Percentiles rank a stretch among this genome's conserved stretches.
Evolutionary conservation across 2,888 invertebrate species (phyloP).

Genomic region (Mystacides longicornis): DNA sequence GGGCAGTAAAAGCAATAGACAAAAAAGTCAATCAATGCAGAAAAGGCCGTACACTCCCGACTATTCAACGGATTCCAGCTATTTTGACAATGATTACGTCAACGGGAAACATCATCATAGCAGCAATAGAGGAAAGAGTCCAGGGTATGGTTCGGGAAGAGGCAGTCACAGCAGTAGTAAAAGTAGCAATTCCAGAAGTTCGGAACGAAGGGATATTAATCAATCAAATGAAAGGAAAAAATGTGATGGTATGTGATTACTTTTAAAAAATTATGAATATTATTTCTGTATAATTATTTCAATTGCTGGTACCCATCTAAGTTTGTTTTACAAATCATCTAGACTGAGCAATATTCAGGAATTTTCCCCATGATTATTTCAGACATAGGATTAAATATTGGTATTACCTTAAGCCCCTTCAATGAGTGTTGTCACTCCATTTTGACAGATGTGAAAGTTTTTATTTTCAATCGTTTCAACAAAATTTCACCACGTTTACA

Average conservation of each 20-base stretch:
- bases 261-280: too few relatives aligned
- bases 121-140: conserved; percentile 21
- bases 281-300: too few relatives aligned
- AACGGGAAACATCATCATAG: conserved; percentile 9
- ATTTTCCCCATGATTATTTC: too few relatives aligned
- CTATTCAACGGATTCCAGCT: conserved; percentile 23
- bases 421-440: too few relatives aligned
- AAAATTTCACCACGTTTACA: too few relatives aligned
- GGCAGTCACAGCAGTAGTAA: conserved; percentile 22
- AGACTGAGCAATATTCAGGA: too few relatives aligned
- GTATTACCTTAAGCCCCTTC: too few relatives aligned
- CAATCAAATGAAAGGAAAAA: conserved; percentile 24
- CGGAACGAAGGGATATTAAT: conserved; percentile 18
- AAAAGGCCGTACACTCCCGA: conserved; percentile 22
- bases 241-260: conserved; percentile 19
- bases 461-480: too few relatives aligned
- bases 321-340: too few relatives aligned
- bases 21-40: conserved; percentile 19
- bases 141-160: conserved; percentile 17
- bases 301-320: too few relatives aligned
- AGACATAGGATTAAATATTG: too few relatives aligned
- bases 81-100: conserved; percentile 22
- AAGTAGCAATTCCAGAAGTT: conserved; percentile 22
- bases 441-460: too few relatives aligned
- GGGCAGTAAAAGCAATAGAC: conserved; percentile 11